These are phyloP conservation scores for Parauchenoglanis ngamensis DNA, from an alignment of 2,797 vertebrate genomes.

Conservation along the genomic window DNA sequence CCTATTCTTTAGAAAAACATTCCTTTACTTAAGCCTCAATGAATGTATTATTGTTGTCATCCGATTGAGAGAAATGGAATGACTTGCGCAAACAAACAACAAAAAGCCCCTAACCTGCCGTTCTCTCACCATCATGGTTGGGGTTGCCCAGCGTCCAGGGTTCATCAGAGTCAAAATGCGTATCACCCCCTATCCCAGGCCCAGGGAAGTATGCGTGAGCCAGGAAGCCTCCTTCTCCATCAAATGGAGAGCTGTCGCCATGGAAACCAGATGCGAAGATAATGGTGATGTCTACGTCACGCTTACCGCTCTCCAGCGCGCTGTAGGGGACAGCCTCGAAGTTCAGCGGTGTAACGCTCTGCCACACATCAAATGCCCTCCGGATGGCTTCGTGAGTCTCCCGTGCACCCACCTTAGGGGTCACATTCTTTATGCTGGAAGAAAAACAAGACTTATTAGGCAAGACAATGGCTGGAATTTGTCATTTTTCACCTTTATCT, in stretches of 20 bases:
- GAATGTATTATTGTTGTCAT: not conserved
- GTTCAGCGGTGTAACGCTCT: conserved; percentile 95
- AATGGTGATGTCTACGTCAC: conserved; percentile 98
- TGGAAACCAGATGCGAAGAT: conserved; percentile 99
- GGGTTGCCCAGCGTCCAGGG: conserved; percentile 98
- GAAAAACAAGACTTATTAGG: not conserved
- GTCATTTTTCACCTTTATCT: not conserved
- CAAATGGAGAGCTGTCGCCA: conserved; percentile 97
- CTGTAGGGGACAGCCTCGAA: conserved; percentile 97
- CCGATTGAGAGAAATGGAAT: not conserved
- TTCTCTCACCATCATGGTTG: conserved; percentile 90
- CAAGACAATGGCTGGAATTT: not conserved
- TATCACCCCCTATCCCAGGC: conserved; percentile 96
- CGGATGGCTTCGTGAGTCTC: conserved; percentile 97
- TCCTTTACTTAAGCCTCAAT: not conserved
- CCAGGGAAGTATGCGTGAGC: conserved; percentile 98
- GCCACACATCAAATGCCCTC: conserved; percentile 98
- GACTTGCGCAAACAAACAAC: conserved; percentile 23
- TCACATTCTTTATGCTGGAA: conserved; percentile 96
- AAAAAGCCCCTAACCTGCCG: conserved; percentile 50
- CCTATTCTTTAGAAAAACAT: not conserved
- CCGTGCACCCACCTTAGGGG: conserved; percentile 94
- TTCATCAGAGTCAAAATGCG: conserved; percentile 98
- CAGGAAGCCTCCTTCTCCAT: conserved; percentile 96
- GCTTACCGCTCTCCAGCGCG: conserved; percentile 92